Evolutionary conservation across 2,797 vertebrate species (phyloP).

Genomic region (Leucoraja ocellata): DNA sequence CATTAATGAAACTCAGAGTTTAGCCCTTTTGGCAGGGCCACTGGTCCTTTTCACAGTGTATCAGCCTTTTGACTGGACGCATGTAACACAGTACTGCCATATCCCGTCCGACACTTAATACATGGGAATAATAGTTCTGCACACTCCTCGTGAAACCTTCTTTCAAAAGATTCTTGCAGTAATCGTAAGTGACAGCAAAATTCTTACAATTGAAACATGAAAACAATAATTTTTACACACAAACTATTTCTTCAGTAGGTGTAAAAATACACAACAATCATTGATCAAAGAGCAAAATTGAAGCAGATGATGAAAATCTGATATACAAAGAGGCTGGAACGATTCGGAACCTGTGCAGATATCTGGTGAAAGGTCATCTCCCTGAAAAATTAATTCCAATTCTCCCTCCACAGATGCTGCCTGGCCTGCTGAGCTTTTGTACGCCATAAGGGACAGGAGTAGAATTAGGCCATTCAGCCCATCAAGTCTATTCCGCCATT

Average conservation of each 20-base stretch:
- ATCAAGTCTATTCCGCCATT: too few species aligned
- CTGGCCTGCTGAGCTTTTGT: too few species aligned
- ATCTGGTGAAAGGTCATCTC: too few species aligned
- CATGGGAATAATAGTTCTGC: constrained; percentile 6
- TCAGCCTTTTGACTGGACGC: not conserved
- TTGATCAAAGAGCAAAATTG: too few species aligned
- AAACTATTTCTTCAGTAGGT: not conserved
- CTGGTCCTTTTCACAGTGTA: constrained; percentile 23
- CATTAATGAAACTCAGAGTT: constrained; percentile 16
- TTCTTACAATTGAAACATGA: constrained; percentile 33
- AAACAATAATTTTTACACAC: not conserved
- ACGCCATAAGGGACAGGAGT: too few species aligned
- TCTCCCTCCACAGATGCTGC: too few species aligned
- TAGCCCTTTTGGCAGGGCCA: not conserved
- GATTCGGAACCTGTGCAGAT: too few species aligned
- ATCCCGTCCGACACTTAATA: not conserved
- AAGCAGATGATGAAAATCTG: too few species aligned
- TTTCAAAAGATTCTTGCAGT: not conserved
- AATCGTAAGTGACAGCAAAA: not conserved
- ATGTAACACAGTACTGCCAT: not conserved
- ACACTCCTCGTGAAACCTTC: not conserved
- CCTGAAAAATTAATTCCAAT: too few species aligned
- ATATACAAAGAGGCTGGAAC: too few species aligned
- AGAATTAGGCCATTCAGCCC: too few species aligned
- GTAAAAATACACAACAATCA: too few species aligned